Evolutionary conservation across 2,888 invertebrate species (phyloP).

Genomic region (Oxyscelio sp.): DNA sequence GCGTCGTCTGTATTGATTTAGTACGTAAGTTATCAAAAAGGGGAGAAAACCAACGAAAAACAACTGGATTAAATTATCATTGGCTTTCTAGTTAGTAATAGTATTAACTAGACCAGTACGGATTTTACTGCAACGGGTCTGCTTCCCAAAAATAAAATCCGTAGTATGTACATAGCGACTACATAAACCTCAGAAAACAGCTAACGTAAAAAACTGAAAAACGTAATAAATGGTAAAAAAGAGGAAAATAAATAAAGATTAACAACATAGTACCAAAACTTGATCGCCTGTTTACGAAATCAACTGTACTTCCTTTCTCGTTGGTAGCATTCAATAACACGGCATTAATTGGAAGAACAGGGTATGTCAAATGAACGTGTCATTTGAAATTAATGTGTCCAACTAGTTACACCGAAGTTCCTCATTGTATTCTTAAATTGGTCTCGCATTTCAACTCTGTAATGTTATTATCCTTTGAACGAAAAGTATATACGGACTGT

Average conservation of each 20-base stretch:
- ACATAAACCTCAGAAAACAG: conserved; percentile 34
- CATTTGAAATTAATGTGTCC: conserved; percentile 71
- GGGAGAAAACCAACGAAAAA: conserved; percentile 41
- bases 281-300: conserved; percentile 83
- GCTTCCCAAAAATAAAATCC: conserved; percentile 68
- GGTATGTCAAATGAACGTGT: conserved; percentile 74
- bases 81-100: conserved; percentile 84
- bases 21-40: conserved; percentile 62
- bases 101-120: conserved; percentile 69
- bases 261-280: conserved; percentile 67
- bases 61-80: conserved; percentile 77
- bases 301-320: conserved; percentile 67
- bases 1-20: conserved; percentile 82
- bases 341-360: conserved; percentile 74
- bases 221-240: conserved; percentile 4
- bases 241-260: background rate
- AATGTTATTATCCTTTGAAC: conserved; percentile 37
- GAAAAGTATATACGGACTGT: conserved; percentile 14
- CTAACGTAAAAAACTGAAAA: conserved; percentile 16
- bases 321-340: conserved; percentile 62
- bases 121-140: conserved; percentile 80
- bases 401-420: conserved; percentile 71
- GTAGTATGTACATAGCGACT: conserved; percentile 81
- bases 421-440: conserved; percentile 65
- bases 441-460: conserved; percentile 21